Percentiles rank a stretch among this genome's conserved stretches.
Evolutionary conservation across 2,113 vertebrate species (phyloP).

Genomic region (Nothobranchius kuhntae): DNA sequence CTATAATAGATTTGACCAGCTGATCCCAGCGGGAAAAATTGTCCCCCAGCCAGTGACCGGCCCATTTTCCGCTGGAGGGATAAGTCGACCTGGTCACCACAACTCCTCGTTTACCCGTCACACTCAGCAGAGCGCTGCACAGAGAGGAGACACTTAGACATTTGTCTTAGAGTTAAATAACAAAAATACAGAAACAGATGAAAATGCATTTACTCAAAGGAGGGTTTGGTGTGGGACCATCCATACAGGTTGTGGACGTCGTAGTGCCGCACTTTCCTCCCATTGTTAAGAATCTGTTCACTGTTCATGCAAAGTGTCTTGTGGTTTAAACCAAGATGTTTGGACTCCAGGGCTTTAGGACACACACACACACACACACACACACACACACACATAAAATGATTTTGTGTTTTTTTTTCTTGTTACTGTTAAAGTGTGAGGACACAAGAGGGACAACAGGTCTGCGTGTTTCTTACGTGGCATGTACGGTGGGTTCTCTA

Average conservation of each 20-base stretch:
- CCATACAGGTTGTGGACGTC: slow-evolving; percentile 96
- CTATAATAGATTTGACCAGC: slow-evolving; percentile 87
- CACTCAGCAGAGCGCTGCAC: slow-evolving; percentile 58
- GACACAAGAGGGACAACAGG: neutral
- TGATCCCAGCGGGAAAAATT: slow-evolving; percentile 87
- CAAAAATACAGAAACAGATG: slow-evolving; percentile 2
- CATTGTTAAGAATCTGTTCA: slow-evolving; percentile 83
- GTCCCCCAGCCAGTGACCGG: slow-evolving; percentile 92
- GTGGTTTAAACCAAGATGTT: slow-evolving; percentile 74
- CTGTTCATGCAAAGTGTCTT: slow-evolving; percentile 93
- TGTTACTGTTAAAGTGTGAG: neutral
- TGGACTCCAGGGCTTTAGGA: slow-evolving; percentile 78
- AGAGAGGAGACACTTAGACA: slow-evolving; percentile 1
- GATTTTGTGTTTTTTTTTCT: neutral
- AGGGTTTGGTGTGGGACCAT: slow-evolving; percentile 90
- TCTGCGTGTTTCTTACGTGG: slow-evolving; percentile 80
- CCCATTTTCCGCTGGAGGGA: slow-evolving; percentile 89
- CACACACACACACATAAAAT: neutral
- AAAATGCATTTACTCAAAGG: slow-evolving; percentile 76
- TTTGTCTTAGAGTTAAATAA: neutral
- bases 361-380: slow-evolving; percentile 8
- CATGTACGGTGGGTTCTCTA: slow-evolving; percentile 86
- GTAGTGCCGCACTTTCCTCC: slow-evolving; percentile 83
- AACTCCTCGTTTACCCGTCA: slow-evolving; percentile 77
- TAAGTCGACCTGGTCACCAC: slow-evolving; percentile 88